phyloP scores from a whole-genome alignment of 2,888 invertebrate genomes.

The Thera britannica region DNA sequence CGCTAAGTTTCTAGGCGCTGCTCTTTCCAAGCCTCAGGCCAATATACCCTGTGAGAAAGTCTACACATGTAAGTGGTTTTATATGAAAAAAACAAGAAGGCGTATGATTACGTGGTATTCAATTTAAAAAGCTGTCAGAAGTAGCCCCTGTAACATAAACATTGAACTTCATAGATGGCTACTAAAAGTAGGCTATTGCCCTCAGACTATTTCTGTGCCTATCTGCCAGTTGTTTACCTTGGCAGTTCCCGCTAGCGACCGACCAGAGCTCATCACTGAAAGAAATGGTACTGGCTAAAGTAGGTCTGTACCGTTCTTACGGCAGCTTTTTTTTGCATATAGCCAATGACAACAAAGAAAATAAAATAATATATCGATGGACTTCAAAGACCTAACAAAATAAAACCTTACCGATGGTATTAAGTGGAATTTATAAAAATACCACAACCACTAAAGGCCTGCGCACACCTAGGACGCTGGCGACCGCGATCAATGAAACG shows the following conservation, averaged over 20 bases:
- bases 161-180: constrained; percentile 51
- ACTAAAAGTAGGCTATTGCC: constrained; percentile 61
- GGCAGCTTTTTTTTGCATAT: not conserved
- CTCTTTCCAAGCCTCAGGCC: not conserved
- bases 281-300: constrained; percentile 10
- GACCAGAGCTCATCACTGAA: constrained; percentile 28
- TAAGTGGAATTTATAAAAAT: not conserved
- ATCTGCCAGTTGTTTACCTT: constrained; percentile 56
- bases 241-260: constrained; percentile 45
- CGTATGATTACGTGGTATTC: not conserved
- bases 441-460: not conserved
- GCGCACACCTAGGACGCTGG: too few relatives aligned
- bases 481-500: too few relatives aligned
- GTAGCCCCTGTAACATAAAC: constrained; percentile 40
- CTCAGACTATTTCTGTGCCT: constrained; percentile 60
- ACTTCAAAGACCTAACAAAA: not conserved
- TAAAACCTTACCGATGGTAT: not conserved
- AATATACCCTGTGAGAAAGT: not conserved
- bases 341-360: not conserved
- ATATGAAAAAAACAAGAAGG: not conserved
- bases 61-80: too few relatives aligned
- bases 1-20: not conserved
- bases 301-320: constrained; percentile 4
- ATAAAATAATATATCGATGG: too few relatives aligned
- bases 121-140: constrained; percentile 16